Percentiles rank a stretch among this genome's conserved stretches.
Conservation (phyloP, 2,888 invertebrate species). For the Pelosia muscerda region DNA sequence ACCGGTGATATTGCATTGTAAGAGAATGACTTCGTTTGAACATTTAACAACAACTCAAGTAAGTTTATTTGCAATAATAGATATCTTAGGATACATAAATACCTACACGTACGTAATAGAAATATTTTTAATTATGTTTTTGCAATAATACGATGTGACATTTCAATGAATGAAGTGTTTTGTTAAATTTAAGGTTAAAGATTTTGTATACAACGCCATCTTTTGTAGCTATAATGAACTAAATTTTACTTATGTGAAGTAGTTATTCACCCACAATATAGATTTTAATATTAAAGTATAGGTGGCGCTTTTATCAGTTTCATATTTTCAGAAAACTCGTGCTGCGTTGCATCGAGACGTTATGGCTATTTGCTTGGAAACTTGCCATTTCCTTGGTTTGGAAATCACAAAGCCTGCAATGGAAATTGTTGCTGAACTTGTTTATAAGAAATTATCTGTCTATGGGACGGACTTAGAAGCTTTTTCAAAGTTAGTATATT, state of each 20-base stretch:
- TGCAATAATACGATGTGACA: not conserved
- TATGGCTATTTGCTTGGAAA: slow-evolving; percentile 85
- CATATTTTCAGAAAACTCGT: slow-evolving; percentile 84
- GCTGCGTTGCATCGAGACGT: slow-evolving; percentile 86
- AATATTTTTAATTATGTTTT: too few species aligned
- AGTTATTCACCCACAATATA: not conserved
- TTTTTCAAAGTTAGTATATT: slow-evolving; percentile 87
- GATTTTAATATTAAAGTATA: slow-evolving; percentile 29
- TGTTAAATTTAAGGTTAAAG: too few species aligned
- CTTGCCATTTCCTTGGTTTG: slow-evolving; percentile 79
- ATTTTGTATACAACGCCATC: not conserved
- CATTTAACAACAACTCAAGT: slow-evolving; percentile 67
- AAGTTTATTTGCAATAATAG: slow-evolving; percentile 27
- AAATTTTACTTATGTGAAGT: not conserved
- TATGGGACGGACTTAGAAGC: slow-evolving; percentile 88
- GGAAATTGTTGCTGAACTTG: slow-evolving; percentile 87
- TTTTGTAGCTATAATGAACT: not conserved
- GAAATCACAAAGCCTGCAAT: slow-evolving; percentile 85
- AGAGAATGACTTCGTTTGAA: slow-evolving; percentile 64
- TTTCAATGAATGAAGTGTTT: too few species aligned
- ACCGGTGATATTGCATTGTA: not conserved
- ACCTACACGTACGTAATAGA: too few species aligned
- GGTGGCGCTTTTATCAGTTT: slow-evolving; percentile 49
- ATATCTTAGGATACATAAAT: too few species aligned
- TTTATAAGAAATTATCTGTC: slow-evolving; percentile 85